These are phyloP conservation scores for Dichetophora obliterata DNA, from an alignment of 2,888 invertebrate genomes.

Conservation along the genomic window DNA sequence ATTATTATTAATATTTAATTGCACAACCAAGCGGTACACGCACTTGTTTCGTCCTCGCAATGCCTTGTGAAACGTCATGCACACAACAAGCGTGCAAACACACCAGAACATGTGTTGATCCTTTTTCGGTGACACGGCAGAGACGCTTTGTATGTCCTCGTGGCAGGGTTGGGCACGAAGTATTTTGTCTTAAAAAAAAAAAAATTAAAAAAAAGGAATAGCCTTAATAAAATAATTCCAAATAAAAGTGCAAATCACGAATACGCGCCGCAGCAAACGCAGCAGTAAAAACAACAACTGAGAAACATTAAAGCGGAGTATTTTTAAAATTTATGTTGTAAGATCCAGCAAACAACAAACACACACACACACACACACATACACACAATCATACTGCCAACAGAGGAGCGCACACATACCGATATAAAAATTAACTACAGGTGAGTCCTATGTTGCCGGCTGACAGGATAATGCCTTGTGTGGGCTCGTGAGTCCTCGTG, in stretches of 20 bases:
- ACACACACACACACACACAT: conserved; percentile 30
- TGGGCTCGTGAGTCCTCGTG: not conserved
- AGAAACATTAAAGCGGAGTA: not conserved
- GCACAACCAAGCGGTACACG: not conserved
- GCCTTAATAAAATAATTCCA: conserved; percentile 8
- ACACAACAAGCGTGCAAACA: not conserved
- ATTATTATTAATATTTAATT: conserved; percentile 33
- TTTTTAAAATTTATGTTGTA: conserved; percentile 10
- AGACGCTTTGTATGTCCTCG: not conserved
- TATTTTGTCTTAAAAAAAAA: not conserved
- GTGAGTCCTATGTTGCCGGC: conserved; percentile 19
- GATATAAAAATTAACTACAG: conserved; percentile 50
- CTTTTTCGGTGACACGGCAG: not conserved
- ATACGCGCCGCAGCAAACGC: not conserved
- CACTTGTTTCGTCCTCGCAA: not conserved
- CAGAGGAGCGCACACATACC: conserved; percentile 8
- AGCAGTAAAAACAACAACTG: not conserved
- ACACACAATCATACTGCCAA: conserved; percentile 19
- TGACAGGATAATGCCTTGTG: conserved; percentile 28
- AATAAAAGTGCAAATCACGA: not conserved
- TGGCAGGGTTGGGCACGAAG: not conserved
- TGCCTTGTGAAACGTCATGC: too few species aligned
- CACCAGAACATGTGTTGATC: not conserved
- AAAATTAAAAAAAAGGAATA: not conserved
- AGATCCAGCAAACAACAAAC: conserved; percentile 19